A percentile compares a stretch with the other conserved stretches of the same genome.
Evolutionary conservation across 2,888 invertebrate genomes (phyloP).

Genomic region (Formica aserva): DNA sequence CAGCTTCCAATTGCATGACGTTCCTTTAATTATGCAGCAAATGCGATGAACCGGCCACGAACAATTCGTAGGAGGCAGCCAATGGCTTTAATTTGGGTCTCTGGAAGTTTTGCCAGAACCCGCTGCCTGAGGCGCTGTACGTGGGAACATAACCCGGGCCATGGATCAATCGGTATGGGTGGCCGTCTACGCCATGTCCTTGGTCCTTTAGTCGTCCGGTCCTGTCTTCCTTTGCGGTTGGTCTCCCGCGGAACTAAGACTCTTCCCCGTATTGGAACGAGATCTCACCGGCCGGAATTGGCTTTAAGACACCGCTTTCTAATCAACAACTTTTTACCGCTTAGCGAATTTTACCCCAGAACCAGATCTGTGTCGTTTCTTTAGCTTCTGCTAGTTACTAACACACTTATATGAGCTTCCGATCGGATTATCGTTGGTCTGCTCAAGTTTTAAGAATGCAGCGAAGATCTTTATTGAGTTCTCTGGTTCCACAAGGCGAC

Average conservation of each 20-base stretch:
- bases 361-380: conserved; percentile 37
- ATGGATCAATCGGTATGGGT: conserved; percentile 79
- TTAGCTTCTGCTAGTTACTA: conserved; percentile 40
- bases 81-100: conserved; percentile 83
- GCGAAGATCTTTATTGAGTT: not conserved
- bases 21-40: conserved; percentile 84
- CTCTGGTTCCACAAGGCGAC: not conserved
- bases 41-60: conserved; percentile 77
- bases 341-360: conserved; percentile 64
- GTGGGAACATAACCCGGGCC: conserved; percentile 81
- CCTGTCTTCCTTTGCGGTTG: conserved; percentile 69
- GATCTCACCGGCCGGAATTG: conserved; percentile 57
- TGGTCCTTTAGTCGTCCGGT: conserved; percentile 78
- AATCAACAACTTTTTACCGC: conserved; percentile 73
- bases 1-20: conserved; percentile 82
- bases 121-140: conserved; percentile 82
- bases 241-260: conserved; percentile 64
- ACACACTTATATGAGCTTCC: conserved; percentile 32
- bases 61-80: conserved; percentile 79
- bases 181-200: conserved; percentile 82
- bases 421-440: conserved; percentile 18
- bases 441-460: conserved; percentile 11
- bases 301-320: conserved; percentile 70
- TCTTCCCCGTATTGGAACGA: conserved; percentile 59
- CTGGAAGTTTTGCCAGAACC: conserved; percentile 81